Percentiles rank a stretch among this genome's conserved stretches.
Conservation (phyloP, 2,113 vertebrate species). For the Furnarius figulus region DNA sequence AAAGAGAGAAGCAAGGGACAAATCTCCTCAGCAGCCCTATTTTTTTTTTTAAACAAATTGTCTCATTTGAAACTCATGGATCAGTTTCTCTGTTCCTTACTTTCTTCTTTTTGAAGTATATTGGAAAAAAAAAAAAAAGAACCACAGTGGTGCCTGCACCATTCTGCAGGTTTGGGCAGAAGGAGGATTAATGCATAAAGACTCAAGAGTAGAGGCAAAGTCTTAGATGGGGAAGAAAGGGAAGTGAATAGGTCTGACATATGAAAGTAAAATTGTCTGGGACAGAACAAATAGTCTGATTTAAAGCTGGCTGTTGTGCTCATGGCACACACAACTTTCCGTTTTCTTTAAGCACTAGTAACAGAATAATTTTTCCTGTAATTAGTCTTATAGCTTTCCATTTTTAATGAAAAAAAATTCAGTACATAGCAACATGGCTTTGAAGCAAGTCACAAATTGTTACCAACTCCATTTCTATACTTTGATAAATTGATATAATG, state of each 20-base stretch:
- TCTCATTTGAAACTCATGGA: not conserved
- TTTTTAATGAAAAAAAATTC: not conserved
- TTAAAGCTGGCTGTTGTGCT: not conserved
- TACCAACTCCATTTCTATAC: not conserved
- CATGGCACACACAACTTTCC: not conserved
- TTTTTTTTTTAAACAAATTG: not conserved
- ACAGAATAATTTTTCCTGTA: not conserved
- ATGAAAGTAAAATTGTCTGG: not conserved
- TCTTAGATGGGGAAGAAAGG: not conserved
- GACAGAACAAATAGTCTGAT: not conserved
- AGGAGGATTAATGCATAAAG: not conserved
- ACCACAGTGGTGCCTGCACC: rapidly evolving
- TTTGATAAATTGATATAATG: not conserved
- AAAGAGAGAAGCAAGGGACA: not conserved
- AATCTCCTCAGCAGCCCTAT: not conserved
- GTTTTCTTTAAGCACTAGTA: not conserved
- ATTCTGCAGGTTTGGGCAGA: not conserved
- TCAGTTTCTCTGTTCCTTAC: not conserved
- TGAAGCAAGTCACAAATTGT: not conserved
- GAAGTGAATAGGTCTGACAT: not conserved
- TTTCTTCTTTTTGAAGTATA: not conserved
- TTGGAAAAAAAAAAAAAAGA: not conserved
- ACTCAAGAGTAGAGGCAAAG: not conserved
- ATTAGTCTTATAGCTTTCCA: not conserved
- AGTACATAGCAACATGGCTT: not conserved